phyloP scores from a whole-genome alignment of 2,113 vertebrate genomes.

The Proterorhinus semilunaris region DNA sequence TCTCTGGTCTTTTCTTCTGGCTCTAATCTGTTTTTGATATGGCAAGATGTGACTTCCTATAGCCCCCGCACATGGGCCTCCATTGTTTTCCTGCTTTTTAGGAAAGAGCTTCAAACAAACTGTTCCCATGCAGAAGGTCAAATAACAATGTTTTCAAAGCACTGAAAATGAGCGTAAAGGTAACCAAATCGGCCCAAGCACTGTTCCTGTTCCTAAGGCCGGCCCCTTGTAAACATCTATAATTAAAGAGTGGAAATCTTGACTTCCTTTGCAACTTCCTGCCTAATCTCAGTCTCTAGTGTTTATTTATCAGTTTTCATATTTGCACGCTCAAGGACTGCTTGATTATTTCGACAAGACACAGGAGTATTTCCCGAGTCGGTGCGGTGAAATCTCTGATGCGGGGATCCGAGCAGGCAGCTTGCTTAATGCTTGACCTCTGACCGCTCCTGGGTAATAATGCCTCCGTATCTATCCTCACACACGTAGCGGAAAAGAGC shows the following conservation, averaged over 20 bases:
- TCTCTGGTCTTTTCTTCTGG: slow-evolving; percentile 67
- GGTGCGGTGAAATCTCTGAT: slow-evolving; percentile 70
- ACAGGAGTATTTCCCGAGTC: slow-evolving; percentile 73
- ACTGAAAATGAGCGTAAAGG: slow-evolving; percentile 70
- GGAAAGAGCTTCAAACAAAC: slow-evolving; percentile 77
- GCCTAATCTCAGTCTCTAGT: slow-evolving; percentile 68
- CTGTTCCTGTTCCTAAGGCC: slow-evolving; percentile 60
- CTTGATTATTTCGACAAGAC: slow-evolving; percentile 79
- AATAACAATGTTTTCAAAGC: slow-evolving; percentile 75
- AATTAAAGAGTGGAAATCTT: slow-evolving; percentile 64
- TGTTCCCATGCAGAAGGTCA: slow-evolving; percentile 82
- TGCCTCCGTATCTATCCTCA: slow-evolving; percentile 69
- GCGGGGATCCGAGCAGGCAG: slow-evolving; percentile 68
- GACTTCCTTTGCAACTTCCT: slow-evolving; percentile 56
- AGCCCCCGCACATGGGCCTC: slow-evolving; percentile 39
- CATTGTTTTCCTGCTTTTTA: slow-evolving; percentile 76
- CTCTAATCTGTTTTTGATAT: slow-evolving; percentile 79
- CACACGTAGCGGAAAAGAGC: slow-evolving; percentile 68
- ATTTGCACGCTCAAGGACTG: slow-evolving; percentile 76
- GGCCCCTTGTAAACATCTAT: slow-evolving; percentile 53
- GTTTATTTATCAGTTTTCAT: slow-evolving; percentile 80
- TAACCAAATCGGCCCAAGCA: slow-evolving; percentile 51
- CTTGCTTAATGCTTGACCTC: slow-evolving; percentile 79
- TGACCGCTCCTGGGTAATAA: slow-evolving; percentile 82
- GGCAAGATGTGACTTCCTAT: slow-evolving; percentile 75